Evolutionary conservation across 2,797 vertebrate species (phyloP).

Genomic region (Parambassis ranga): DNA sequence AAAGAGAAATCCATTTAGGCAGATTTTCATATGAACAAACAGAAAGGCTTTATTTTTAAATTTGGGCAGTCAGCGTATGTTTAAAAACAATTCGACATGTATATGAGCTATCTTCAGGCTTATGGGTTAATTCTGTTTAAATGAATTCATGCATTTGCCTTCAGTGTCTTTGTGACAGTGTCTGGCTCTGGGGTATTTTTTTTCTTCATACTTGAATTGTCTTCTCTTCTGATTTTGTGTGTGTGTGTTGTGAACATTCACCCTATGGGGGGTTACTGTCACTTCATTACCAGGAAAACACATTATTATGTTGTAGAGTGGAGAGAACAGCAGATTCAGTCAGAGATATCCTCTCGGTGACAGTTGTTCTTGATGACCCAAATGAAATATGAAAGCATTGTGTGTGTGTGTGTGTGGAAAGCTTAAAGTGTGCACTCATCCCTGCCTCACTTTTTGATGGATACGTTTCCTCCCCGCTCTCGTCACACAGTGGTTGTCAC

Average conservation of each 20-base stretch:
- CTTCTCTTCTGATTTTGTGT: slow-evolving; percentile 26
- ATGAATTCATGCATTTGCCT: slow-evolving; percentile 14
- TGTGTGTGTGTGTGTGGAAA: slow-evolving; percentile 19
- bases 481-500: slow-evolving; percentile 62
- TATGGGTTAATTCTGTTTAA: slow-evolving; percentile 6
- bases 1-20: neutral
- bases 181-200: slow-evolving; percentile 28
- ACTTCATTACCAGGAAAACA: slow-evolving; percentile 59
- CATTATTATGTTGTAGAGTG: slow-evolving; percentile 49
- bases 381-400: slow-evolving; percentile 62
- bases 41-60: neutral
- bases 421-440: slow-evolving; percentile 47
- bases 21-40: neutral
- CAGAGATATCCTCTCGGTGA: slow-evolving; percentile 58
- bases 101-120: neutral
- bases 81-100: neutral
- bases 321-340: slow-evolving; percentile 37
- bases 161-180: slow-evolving; percentile 16
- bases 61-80: neutral
- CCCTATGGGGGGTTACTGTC: slow-evolving; percentile 40
- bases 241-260: slow-evolving; percentile 41
- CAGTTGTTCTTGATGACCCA: slow-evolving; percentile 56
- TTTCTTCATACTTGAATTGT: slow-evolving; percentile 48
- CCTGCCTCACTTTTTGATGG: slow-evolving; percentile 67
- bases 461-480: slow-evolving; percentile 62